Evolutionary conservation across 2,797 vertebrate species (phyloP).

Genomic region (Ctenopoma multispine): DNA sequence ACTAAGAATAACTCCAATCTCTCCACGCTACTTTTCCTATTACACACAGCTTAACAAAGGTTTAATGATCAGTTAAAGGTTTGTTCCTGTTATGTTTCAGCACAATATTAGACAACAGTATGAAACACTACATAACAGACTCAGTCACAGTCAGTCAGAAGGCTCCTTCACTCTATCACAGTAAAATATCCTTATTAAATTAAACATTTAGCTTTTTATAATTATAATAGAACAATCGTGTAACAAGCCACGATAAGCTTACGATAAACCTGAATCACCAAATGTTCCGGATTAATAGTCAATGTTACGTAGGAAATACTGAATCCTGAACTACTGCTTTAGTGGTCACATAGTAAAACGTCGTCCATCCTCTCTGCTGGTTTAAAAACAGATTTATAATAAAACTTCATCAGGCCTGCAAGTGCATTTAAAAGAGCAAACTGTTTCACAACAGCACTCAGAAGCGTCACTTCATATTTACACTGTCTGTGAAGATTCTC

Average conservation of each 20-base stretch:
- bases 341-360: conserved; percentile 24
- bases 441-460: not conserved
- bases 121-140: conserved; percentile 23
- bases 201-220: too few relatives aligned
- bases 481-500: too few relatives aligned
- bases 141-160: conserved; percentile 19
- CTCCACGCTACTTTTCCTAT: too few relatives aligned
- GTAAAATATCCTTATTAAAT: not conserved
- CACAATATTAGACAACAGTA: conserved; percentile 10
- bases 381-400: conserved; percentile 14
- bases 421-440: conserved; percentile 40
- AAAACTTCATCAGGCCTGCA: conserved; percentile 13
- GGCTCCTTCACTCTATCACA: conserved; percentile 15
- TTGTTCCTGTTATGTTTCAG: conserved; percentile 8
- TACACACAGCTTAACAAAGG: conserved; percentile 6
- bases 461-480: too few relatives aligned
- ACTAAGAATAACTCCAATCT: too few relatives aligned
- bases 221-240: not conserved
- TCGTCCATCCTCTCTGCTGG: not conserved
- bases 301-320: not conserved
- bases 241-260: not conserved
- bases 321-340: conserved; percentile 13
- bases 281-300: conserved; percentile 2
- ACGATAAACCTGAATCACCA: not conserved
- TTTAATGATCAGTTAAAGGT: conserved; percentile 11